Percentiles rank a stretch among this genome's conserved stretches.
These are phyloP conservation scores for Notolabrus celidotus DNA, from an alignment of 2,797 vertebrate genomes.

Conservation along the genomic window DNA sequence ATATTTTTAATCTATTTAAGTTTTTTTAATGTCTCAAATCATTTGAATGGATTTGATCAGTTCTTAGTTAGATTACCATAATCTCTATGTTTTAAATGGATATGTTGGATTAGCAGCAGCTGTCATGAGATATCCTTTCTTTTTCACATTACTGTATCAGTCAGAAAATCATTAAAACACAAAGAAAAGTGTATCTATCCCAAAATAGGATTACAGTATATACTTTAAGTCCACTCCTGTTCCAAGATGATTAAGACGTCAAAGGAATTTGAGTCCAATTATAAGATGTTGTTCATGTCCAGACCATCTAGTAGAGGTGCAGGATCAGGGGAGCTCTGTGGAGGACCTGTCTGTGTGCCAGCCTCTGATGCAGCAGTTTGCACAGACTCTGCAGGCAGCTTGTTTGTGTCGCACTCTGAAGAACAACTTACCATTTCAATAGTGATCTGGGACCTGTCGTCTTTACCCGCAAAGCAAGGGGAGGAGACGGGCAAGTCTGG, in stretches of 20 bases:
- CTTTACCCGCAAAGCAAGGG: constrained; percentile 55
- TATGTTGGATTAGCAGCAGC: neutral
- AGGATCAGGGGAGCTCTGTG: constrained; percentile 69
- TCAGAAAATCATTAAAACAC: constrained; percentile 44
- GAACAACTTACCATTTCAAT: constrained; percentile 68
- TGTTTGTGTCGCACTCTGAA: constrained; percentile 39
- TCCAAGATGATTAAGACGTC: constrained; percentile 13
- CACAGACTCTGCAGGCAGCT: constrained; percentile 26
- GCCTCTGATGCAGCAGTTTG: constrained; percentile 14
- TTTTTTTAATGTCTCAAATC: neutral
- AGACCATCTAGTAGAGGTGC: constrained; percentile 84
- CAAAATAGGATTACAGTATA: constrained; percentile 59
- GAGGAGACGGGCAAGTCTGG: constrained; percentile 37
- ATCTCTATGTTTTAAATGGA: neutral
- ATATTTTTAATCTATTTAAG: too few species aligned
- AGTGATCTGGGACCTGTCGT: constrained; percentile 58
- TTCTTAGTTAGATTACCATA: neutral
- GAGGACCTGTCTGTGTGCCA: constrained; percentile 28
- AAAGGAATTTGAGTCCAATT: constrained; percentile 19
- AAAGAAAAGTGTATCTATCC: constrained; percentile 25
- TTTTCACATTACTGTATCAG: constrained; percentile 5
- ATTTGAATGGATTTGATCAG: neutral
- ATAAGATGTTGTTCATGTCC: constrained; percentile 84
- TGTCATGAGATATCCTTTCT: neutral
- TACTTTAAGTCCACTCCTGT: constrained; percentile 9